Percentiles rank a stretch among this genome's conserved stretches.
These are phyloP conservation scores for Austrofundulus limnaeus DNA, from an alignment of 2,113 vertebrate species.

Conservation along the genomic window DNA sequence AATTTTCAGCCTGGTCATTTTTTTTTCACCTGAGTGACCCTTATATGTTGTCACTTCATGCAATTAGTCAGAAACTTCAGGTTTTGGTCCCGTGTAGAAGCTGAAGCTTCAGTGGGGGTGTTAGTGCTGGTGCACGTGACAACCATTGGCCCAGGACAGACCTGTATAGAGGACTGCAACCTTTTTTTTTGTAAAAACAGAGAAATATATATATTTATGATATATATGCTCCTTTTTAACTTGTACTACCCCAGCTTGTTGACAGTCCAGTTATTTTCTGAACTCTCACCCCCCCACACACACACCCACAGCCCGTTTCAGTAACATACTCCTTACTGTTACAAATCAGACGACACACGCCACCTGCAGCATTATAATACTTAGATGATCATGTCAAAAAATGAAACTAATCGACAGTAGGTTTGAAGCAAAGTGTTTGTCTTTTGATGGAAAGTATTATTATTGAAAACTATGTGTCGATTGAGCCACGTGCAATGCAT, in stretches of 20 bases:
- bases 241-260: slow-evolving; percentile 69
- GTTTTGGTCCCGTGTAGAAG: slow-evolving; percentile 76
- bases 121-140: slow-evolving; percentile 57
- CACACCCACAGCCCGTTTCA: slow-evolving; percentile 39
- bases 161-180: slow-evolving; percentile 73
- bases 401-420: slow-evolving; percentile 59
- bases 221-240: slow-evolving; percentile 79
- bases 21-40: no score
- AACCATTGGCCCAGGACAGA: slow-evolving; percentile 67
- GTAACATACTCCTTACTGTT: slow-evolving; percentile 62
- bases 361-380: slow-evolving; percentile 68
- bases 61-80: slow-evolving; percentile 77
- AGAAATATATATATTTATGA: slow-evolving; percentile 80
- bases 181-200: slow-evolving; percentile 63
- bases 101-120: slow-evolving; percentile 63
- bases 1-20: no score
- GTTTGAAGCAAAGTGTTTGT: slow-evolving; percentile 76
- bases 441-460: slow-evolving; percentile 83
- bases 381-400: slow-evolving; percentile 65
- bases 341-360: slow-evolving; percentile 58
- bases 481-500: slow-evolving; percentile 87
- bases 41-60: slow-evolving; percentile 59
- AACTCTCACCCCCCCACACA: slow-evolving; percentile 37
- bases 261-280: slow-evolving; percentile 85
- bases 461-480: slow-evolving; percentile 82